Conservation (phyloP, 2,113 vertebrate genomes). For the Synchiropus splendidus region DNA sequence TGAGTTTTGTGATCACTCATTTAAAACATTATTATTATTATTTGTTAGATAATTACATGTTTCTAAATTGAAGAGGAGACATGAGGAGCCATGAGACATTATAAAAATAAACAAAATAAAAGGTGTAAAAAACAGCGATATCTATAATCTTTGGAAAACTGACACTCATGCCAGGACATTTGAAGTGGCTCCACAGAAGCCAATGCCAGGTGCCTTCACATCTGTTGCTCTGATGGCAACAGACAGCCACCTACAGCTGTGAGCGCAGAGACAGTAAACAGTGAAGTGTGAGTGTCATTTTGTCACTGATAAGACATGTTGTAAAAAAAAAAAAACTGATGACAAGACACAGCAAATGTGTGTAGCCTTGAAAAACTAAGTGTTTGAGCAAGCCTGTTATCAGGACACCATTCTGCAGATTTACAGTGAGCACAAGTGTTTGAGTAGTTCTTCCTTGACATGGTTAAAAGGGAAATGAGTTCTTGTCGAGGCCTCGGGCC, state of each 20-base stretch:
- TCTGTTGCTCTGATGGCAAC: constrained; percentile 37
- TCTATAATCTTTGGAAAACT: neutral
- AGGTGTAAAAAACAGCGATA: no score
- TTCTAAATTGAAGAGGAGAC: no score
- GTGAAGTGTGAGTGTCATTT: constrained; percentile 10
- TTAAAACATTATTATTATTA: no score
- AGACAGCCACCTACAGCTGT: constrained; percentile 25
- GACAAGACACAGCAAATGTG: constrained; percentile 14
- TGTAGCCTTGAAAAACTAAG: neutral
- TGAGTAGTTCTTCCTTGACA: no score
- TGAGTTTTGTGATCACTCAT: no score
- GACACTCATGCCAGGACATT: constrained; percentile 9
- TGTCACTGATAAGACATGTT: constrained; percentile 16
- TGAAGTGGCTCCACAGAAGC: constrained; percentile 10
- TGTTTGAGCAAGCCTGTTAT: neutral
- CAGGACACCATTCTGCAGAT: no score
- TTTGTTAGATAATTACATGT: no score
- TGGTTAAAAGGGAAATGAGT: constrained; percentile 36
- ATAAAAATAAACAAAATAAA: no score
- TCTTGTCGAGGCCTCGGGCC: constrained; percentile 25
- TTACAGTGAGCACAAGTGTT: constrained; percentile 31
- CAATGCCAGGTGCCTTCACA: constrained; percentile 26
- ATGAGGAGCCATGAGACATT: no score
- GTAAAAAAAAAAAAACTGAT: constrained; percentile 14
- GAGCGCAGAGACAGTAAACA: constrained; percentile 22